phyloP scores from a whole-genome alignment of 2,888 invertebrate species.

The Phrixothrix hirtus region DNA sequence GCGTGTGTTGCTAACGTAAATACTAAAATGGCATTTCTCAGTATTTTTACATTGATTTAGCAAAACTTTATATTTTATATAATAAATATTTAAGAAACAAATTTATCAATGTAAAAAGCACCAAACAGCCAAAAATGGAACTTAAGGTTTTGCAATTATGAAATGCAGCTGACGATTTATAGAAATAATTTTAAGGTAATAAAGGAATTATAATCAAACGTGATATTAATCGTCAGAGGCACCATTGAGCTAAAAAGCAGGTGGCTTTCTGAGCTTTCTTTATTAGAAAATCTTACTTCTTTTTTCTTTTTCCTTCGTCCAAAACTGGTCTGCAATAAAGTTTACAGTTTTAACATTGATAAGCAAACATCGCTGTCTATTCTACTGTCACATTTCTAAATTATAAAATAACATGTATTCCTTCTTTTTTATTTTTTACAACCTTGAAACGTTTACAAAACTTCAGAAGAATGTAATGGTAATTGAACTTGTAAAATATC shows the following conservation, averaged over 20 bases:
- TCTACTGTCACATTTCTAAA: slow-evolving; percentile 37
- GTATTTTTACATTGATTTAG: slow-evolving; percentile 18
- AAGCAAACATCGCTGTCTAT: slow-evolving; percentile 52
- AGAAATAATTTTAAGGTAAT: slow-evolving; percentile 5
- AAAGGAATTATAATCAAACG: background rate
- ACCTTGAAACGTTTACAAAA: slow-evolving; percentile 5
- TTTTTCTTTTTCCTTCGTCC: slow-evolving; percentile 98
- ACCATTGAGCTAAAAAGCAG: slow-evolving; percentile 52
- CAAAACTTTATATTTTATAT: too few species aligned
- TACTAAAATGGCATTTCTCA: slow-evolving; percentile 21
- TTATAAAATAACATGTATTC: slow-evolving; percentile 18
- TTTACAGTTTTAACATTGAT: slow-evolving; percentile 57
- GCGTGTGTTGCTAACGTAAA: slow-evolving; percentile 24
- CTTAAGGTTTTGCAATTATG: slow-evolving; percentile 21
- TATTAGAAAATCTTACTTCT: slow-evolving; percentile 84
- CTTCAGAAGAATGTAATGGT: too few species aligned
- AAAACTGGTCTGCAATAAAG: slow-evolving; percentile 82
- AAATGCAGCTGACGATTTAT: slow-evolving; percentile 28
- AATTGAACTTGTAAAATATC: too few species aligned
- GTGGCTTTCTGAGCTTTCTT: slow-evolving; percentile 51
- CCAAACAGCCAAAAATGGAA: slow-evolving; percentile 20
- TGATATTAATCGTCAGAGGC: slow-evolving; percentile 50
- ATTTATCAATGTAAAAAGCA: slow-evolving; percentile 17
- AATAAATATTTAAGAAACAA: too few species aligned
- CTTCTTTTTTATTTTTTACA: slow-evolving; percentile 24